Evolutionary conservation across 2,113 vertebrate species (phyloP).

Genomic region (Sylvietta virens): DNA sequence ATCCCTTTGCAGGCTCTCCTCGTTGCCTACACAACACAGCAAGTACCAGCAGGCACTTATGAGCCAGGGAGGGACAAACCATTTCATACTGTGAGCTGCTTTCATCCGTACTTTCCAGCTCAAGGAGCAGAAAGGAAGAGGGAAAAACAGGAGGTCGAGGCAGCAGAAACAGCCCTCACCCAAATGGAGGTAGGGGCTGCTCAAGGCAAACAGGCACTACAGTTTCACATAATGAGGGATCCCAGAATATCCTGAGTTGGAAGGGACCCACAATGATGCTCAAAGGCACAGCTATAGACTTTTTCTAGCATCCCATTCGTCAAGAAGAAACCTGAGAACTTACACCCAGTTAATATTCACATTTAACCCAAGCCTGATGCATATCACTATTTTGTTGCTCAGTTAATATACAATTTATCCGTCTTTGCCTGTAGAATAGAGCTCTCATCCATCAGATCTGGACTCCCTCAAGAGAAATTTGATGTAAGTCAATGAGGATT

Average conservation of each 20-base stretch:
- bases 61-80: not conserved
- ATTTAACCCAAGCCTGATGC: not conserved
- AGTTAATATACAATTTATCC: not conserved
- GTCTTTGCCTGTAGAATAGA: not conserved
- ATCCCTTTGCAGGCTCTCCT: not conserved
- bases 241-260: not conserved
- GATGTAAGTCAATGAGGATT: not conserved
- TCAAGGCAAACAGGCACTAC: not conserved
- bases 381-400: not conserved
- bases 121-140: not conserved
- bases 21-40: fast-evolving
- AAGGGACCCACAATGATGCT: not conserved
- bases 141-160: not conserved
- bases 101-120: not conserved
- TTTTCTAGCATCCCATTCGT: not conserved
- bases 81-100: not conserved
- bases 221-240: not conserved
- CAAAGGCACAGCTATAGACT: not conserved
- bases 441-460: not conserved
- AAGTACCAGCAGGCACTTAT: not conserved
- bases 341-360: not conserved
- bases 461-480: not conserved
- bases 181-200: not conserved
- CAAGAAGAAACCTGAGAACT: not conserved
- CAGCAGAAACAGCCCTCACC: not conserved